phyloP scores from a whole-genome alignment of 2,888 invertebrate species.

The Xylota sylvarum region DNA sequence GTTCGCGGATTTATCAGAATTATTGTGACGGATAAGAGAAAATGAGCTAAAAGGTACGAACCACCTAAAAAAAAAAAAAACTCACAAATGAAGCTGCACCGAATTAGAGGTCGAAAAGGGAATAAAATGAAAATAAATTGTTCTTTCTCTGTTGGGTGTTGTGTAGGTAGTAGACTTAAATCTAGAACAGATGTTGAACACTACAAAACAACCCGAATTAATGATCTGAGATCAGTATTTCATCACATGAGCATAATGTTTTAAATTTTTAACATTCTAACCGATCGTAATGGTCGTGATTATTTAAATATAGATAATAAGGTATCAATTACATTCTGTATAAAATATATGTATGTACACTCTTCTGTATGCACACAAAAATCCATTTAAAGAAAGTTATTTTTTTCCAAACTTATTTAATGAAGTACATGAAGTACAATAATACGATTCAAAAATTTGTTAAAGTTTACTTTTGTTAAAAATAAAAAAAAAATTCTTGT shows the following conservation, averaged over 20 bases:
- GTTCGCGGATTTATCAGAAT: slow-evolving; percentile 8
- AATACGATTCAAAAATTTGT: slow-evolving; percentile 16
- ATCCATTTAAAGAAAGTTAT: not conserved
- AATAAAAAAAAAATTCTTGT: not conserved
- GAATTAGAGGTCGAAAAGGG: slow-evolving; percentile 10
- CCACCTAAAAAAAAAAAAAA: not conserved
- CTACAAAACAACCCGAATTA: not conserved
- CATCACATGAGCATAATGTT: not conserved
- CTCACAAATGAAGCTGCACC: not conserved
- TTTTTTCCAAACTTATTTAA: slow-evolving; percentile 5
- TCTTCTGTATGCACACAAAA: not conserved
- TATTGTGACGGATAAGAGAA: not conserved
- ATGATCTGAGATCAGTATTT: not conserved
- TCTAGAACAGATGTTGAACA: not conserved
- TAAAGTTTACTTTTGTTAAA: slow-evolving; percentile 12
- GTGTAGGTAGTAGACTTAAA: not conserved
- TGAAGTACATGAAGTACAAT: slow-evolving; percentile 41
- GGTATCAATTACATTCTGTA: not conserved
- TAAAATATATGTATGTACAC: not conserved
- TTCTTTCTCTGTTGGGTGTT: not conserved
- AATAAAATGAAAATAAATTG: not conserved
- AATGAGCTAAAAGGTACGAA: not conserved
- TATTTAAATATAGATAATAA: not conserved
- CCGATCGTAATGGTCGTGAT: not conserved
- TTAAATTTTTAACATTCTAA: not conserved